phyloP scores from a whole-genome alignment of 2,888 invertebrate species.

The Lysandra bellargus region DNA sequence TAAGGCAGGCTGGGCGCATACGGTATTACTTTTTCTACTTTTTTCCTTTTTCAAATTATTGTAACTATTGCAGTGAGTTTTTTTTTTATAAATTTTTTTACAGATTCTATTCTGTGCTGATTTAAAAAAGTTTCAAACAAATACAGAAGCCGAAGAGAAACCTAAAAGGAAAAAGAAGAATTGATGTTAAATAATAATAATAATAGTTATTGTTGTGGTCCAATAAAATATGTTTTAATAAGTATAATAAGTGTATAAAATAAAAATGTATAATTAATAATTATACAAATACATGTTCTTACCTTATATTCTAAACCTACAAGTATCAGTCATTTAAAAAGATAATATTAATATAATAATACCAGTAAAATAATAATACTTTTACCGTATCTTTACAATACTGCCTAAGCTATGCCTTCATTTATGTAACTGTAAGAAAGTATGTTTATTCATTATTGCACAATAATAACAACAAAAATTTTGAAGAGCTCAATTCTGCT shows the following conservation, averaged over 20 bases:
- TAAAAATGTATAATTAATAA: not conserved
- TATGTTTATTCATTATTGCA: not conserved
- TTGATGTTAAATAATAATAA: conserved; percentile 26
- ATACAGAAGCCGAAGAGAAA: conserved; percentile 41
- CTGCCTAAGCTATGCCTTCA: not conserved
- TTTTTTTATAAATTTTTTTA: conserved; percentile 45
- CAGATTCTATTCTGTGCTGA: conserved; percentile 91
- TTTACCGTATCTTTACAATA: not conserved
- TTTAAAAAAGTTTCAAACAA: conserved; percentile 84
- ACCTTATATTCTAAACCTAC: conserved; percentile 1
- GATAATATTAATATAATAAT: not conserved
- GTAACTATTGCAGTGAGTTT: conserved; percentile 11
- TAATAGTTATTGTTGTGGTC: conserved; percentile 18
- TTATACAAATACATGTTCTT: not conserved
- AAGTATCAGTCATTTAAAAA: conserved; percentile 16
- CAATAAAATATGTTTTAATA: conserved; percentile 17
- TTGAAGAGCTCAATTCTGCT: not conserved
- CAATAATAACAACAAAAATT: not conserved
- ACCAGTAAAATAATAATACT: not conserved
- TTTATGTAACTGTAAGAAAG: not conserved
- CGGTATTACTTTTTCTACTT: conserved; percentile 79
- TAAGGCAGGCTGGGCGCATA: conserved; percentile 97
- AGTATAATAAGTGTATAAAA: not conserved
- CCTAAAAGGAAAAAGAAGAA: conserved; percentile 57
- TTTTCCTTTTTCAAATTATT: conserved; percentile 7